Evolutionary conservation across 2,888 invertebrate species (phyloP), one percentile per base, ranked within the genome.

Genomic region (Pimpla rufipes): DNA sequence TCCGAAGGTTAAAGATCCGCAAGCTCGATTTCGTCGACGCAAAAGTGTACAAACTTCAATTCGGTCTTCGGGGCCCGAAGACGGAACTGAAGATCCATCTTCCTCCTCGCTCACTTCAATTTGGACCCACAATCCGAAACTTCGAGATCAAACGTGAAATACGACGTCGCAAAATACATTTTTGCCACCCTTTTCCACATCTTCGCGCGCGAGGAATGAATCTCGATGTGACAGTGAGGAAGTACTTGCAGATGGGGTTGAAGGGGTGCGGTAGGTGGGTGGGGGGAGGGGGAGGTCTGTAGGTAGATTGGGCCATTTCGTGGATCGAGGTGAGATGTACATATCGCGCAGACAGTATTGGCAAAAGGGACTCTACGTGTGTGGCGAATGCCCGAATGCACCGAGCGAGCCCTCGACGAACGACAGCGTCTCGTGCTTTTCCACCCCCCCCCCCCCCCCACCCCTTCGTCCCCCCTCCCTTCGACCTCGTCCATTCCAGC

Each of bases 311-410:
- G 13, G 47, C 16, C 21, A 71, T 52, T 45, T 68, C 29, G 67
- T 42, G 45, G 68, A 66, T 68, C 71, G 42, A 73, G 47, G 55
- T 42, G 42, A 73, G 67, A 73, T 21, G 42, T 62, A 57, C 35
- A 23, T 76, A 59, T 29, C 16, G 6, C 16, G 2, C 16, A 29
- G 18, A 73, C 16, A 59, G 40, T 76, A 47, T 73, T 74, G 67
- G 40, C 18, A 66, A 45, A 59, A 66, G 50, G 40, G 35, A 70
- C 52, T 70, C 62, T 75, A 75, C 35, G 71, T 71, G 71, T 67
- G 59, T 59, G 77, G 45, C 71, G 70, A 67, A 79, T 76, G 71
- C 75, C 35, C 59, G 71, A 68, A 71, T 79, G 79, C 83, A 76
- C 71, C 66, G 35, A 2, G 29, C 42, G 40, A 75, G 64, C 50